phyloP scores from a whole-genome alignment of 2,888 invertebrate genomes.

The Pristionchus entomophagus region DNA sequence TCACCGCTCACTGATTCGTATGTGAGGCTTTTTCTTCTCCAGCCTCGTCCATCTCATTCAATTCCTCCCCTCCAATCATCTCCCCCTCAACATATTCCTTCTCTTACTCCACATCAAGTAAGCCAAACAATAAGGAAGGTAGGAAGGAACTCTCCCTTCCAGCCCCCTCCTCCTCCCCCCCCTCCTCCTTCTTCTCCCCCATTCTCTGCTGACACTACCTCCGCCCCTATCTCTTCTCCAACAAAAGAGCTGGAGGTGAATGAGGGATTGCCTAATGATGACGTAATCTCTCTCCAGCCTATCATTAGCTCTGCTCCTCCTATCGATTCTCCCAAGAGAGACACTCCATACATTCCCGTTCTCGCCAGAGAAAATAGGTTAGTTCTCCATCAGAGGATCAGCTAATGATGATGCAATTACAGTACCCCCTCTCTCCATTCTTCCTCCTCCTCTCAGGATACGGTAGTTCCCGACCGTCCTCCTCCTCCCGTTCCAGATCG shows the following conservation, averaged over 20 bases:
- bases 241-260: background rate
- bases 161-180: conserved; percentile 1
- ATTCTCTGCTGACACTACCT: conserved; percentile 4
- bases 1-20: too few relatives aligned
- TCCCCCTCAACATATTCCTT: too few relatives aligned
- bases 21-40: too few relatives aligned
- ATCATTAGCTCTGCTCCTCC: background rate
- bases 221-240: background rate
- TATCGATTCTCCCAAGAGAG: conserved; percentile 10
- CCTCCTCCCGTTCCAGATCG: background rate
- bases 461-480: background rate
- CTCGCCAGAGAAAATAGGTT: background rate
- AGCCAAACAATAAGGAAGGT: background rate
- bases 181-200: background rate
- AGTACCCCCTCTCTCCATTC: conserved; percentile 29
- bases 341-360: conserved; percentile 23
- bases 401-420: background rate
- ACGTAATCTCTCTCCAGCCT: background rate
- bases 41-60: background rate
- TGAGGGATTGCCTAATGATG: background rate
- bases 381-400: background rate
- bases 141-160: background rate
- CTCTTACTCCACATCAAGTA: background rate
- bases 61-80: too few relatives aligned
- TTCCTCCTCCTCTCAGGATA: conserved; percentile 30